Evolutionary conservation across 2,113 vertebrate species (phyloP).

Genomic region (Corythornis madagascariensis): DNA sequence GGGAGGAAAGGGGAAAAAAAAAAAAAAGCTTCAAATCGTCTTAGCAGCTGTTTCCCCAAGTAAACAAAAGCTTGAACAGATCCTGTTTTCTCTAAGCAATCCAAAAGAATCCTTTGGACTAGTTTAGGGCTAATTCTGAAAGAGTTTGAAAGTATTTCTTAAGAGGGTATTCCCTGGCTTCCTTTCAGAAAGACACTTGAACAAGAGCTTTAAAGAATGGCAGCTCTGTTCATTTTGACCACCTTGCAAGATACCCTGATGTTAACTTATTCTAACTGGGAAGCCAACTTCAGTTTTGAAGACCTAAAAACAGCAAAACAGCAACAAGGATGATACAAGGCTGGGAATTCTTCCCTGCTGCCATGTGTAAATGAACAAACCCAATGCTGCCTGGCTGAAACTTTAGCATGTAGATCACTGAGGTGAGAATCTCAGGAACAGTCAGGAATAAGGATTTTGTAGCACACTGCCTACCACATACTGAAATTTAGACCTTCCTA

Average conservation of each 20-base stretch:
- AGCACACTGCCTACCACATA: background rate
- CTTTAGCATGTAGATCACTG: background rate
- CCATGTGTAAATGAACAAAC: background rate
- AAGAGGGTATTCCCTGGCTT: background rate
- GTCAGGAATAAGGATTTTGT: background rate
- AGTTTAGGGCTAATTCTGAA: background rate
- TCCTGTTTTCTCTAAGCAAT: background rate
- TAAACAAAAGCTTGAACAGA: constrained; percentile 18
- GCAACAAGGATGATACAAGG: background rate
- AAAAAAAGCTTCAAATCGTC: background rate
- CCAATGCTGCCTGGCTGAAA: background rate
- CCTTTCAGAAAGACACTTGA: background rate
- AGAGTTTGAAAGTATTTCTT: background rate
- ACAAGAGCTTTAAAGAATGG: background rate
- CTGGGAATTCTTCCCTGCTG: background rate
- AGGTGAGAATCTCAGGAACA: background rate
- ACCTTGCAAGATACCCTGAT: background rate
- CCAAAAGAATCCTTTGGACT: background rate
- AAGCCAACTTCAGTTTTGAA: background rate
- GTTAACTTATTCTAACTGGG: background rate
- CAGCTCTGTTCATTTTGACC: background rate
- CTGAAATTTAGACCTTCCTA: background rate
- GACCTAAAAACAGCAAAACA: background rate
- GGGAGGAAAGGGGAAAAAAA: background rate
- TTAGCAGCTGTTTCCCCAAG: constrained; percentile 2